Evolutionary conservation across 2,888 invertebrate genomes (phyloP), one percentile per base, ranked within the genome.

Genomic region (Acleris laterana): DNA sequence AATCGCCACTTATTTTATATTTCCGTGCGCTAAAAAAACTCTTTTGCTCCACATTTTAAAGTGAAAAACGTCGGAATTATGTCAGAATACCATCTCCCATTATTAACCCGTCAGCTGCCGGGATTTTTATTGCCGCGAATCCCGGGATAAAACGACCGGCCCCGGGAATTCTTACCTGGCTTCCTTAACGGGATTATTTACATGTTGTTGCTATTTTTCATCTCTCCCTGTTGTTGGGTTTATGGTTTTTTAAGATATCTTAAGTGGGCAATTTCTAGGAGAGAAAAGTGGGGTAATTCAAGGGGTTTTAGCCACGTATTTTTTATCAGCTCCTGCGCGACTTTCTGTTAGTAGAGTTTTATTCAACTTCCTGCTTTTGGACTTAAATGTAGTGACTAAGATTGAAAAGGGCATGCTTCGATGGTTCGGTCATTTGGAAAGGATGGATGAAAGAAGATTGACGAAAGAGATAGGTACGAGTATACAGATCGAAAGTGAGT

Each of bases 81-180:
- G 57, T 67, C 64, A 68, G 70, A 70, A 69, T 71, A 69, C 62
- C 62, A 20, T n/a, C 63, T 20, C 56, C 62, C 69, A 71, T 73
- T 72, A 70, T 72, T 67, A 42, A 72, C 73, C 72, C 73, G 75
- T 74, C 73, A 70, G 72, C 72, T 70, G 69, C 67, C 71, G 70
- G 74, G 74, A 72, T 74, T 77, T 69, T 77, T 75, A 75, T 78
- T 75, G 72, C 68, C 66, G 63, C 38, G 48, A 70, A 73, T 73
- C 71, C 71, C 69, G 63, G 70, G 68, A 72, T 74, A 72, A 71
- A 70, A 71, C 68, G 38, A 63, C 63, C 63, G 53, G 68, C n/a
- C 49, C 32, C 59, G 46, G 52, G 61, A 53, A 57, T 57, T 46
- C 49, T n/a, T 55, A 55, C 53, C 66, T 59, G 60, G 61, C 71